Evolutionary conservation across 2,113 vertebrate genomes (phyloP), one percentile per base, ranked within the genome.

Genomic region (Archilochus colubris): DNA sequence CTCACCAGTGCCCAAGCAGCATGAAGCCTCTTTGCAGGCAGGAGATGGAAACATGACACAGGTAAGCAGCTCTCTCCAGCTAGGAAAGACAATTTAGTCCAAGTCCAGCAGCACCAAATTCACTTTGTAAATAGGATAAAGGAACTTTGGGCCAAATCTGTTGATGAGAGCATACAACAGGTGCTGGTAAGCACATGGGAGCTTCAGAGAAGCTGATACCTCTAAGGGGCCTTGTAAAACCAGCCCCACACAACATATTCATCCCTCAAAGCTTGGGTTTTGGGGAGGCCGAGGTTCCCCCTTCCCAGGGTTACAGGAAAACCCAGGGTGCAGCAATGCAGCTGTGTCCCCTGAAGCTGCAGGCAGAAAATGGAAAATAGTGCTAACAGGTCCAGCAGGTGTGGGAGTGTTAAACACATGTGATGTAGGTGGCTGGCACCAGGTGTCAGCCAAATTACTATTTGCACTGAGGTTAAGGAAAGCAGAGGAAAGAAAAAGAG

Each of bases 301-400:
- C 8, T 7, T 1, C 23, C 36, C 40, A 57, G 22, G 25, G 44
- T 3, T 36, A 46, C 16, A 20, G 51, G 40, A 4, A 11, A 1
- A 38, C 4, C 44, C 3, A 4, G 13, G 7, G 27, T 5, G 3
- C 9, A 24, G 46, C 0, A 0, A 8, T 38, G 40, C 14, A 7
- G 22, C 28, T 10, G 1, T 14, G 3, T 0, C 55, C 81, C 11
- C 40, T 40, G 36, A 48, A 82, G n/a, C 53, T 70, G 62, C 40
- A 46, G 61, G 30, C 5, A 8, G 50, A 46, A 48, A 48, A 21
- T 48, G 57, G 40, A 48, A 48, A 48, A 82, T 5, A 51, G 40
- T 53, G 36, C 44, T 48, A 48, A 95, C 2, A 23, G 13, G 38
- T 15, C 51, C 57, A 33, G 38, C 2, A 3, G 24, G 63, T 27